Base-by-base conservation (phyloP, 2,113 vertebrate genomes). In the Mystacornis crossleyi region DNA sequence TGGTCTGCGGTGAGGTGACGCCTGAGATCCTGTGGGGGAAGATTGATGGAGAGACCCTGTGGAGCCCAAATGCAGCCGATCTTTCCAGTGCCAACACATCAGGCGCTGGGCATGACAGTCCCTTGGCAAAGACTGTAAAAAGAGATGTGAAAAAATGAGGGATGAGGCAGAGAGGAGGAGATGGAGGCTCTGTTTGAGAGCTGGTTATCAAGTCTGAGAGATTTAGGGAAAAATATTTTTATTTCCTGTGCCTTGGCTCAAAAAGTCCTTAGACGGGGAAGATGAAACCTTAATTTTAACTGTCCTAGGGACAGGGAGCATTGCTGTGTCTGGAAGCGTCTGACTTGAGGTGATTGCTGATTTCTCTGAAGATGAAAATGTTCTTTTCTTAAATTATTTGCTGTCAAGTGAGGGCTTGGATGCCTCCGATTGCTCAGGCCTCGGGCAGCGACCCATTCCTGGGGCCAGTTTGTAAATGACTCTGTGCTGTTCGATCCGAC, bases 381-480 rank as follows among this genome's bases (percentile, higher is more conserved):
- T 71, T 80, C 25, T 94, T 83, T 90, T 80, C 81, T 96, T 64
- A 62, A 94, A 84, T 40, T 88, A 8, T 74, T 83, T 92, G 19
- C 85, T 96, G 75, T 90, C 88, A 93, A 53, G 36, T 9, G 60
- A 77, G 51, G 67, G 55, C 55, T 83, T 5, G 67, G 71, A 50
- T 60, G 64, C 25, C 69, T 74, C 25, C 1, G n/a, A 85, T 74
- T 64, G 43, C 82, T 92, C 25, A 21, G 47, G 60, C 89, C 65
- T 81, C 0, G 2, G 78, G 66, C 57, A 74, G 64, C 71, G 75
- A 90, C 60, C 92, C 55, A 0, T 86, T 92, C 85, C 79, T 23
- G 64, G 58, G 72, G 85, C 79, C 42, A 57, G 18, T 50, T 78
- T 89, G 67, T 43, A 81, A 73, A 81, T 18, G 66, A 47, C 71